phyloP scores from a whole-genome alignment of 37 sponge, comb jelly and placozoan genomes.

The Hormiphora californensis region DNA sequence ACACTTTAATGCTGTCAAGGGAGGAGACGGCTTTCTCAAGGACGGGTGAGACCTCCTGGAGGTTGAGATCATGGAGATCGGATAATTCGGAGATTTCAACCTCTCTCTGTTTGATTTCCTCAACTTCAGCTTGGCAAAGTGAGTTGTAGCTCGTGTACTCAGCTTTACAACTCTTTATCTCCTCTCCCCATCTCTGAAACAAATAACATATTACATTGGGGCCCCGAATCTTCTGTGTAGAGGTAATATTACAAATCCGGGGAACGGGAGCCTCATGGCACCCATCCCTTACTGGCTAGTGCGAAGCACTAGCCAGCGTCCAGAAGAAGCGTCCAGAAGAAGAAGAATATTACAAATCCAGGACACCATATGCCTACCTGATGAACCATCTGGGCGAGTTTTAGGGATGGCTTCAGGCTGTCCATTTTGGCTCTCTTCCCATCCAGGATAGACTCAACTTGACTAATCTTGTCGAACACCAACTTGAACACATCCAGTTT shows the following conservation, averaged over 20 bases:
- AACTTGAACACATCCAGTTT: neutral
- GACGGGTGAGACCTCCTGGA: constrained; percentile 33
- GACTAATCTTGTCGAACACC: constrained; percentile 20
- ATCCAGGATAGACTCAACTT: constrained; percentile 21
- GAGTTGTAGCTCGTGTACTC: neutral
- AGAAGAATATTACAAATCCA: neutral
- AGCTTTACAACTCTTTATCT: neutral
- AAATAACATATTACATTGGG: too few species aligned
- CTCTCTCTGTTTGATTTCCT: neutral
- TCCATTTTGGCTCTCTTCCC: neutral
- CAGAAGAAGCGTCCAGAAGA: too few species aligned
- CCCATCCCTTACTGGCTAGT: too few species aligned
- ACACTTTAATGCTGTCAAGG: neutral
- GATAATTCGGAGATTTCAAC: neutral
- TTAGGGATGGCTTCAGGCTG: neutral
- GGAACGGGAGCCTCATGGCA: too few species aligned
- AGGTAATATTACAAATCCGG: too few species aligned
- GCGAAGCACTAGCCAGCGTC: too few species aligned
- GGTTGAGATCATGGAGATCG: constrained; percentile 9
- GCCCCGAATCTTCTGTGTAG: too few species aligned
- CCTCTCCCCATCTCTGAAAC: constrained; percentile 11
- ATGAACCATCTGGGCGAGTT: neutral
- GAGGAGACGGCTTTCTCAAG: neutral
- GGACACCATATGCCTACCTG: neutral
- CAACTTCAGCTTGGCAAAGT: constrained; percentile 7